Conservation (phyloP, 2,113 vertebrate genomes). For the Nibea coibor region DNA sequence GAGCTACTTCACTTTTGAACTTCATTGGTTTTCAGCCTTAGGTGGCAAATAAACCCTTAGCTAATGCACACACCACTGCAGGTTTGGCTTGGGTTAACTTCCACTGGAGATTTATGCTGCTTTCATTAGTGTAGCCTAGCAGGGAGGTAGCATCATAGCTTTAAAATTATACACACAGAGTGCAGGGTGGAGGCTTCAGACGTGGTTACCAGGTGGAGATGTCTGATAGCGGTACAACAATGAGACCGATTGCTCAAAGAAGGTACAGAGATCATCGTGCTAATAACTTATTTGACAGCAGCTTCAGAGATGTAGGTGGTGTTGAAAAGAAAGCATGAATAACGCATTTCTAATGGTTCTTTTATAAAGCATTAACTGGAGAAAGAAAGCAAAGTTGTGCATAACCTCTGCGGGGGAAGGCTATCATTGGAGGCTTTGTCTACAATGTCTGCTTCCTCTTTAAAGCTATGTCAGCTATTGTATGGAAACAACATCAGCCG, state of each 20-base stretch:
- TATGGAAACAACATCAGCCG: conserved; percentile 4
- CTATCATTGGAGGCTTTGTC: conserved; percentile 30
- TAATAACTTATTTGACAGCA: conserved; percentile 6
- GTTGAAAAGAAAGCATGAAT: conserved; percentile 7
- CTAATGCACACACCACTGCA: conserved; percentile 27
- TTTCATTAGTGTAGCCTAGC: conserved; percentile 26
- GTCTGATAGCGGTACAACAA: neutral
- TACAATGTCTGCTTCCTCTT: conserved; percentile 32
- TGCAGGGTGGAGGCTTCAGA: neutral
- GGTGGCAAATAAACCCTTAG: conserved; percentile 50
- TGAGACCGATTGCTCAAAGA: conserved; percentile 13
- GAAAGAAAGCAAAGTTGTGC: conserved; percentile 41
- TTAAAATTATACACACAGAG: conserved; percentile 20
- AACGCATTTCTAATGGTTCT: conserved; percentile 21
- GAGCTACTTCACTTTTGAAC: conserved; percentile 46
- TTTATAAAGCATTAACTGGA: conserved; percentile 34
- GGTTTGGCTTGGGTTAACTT: conserved; percentile 31
- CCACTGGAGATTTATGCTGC: conserved; percentile 32
- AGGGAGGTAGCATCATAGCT: conserved; percentile 11
- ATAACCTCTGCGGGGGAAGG: conserved; percentile 29
- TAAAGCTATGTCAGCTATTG: conserved; percentile 14
- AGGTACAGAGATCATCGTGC: neutral
- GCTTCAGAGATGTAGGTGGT: conserved; percentile 17
- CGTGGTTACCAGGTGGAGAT: conserved; percentile 7
- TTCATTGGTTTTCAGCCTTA: conserved; percentile 48